phyloP scores from a whole-genome alignment of 2,888 invertebrate genomes.

The Tachina grossa region DNA sequence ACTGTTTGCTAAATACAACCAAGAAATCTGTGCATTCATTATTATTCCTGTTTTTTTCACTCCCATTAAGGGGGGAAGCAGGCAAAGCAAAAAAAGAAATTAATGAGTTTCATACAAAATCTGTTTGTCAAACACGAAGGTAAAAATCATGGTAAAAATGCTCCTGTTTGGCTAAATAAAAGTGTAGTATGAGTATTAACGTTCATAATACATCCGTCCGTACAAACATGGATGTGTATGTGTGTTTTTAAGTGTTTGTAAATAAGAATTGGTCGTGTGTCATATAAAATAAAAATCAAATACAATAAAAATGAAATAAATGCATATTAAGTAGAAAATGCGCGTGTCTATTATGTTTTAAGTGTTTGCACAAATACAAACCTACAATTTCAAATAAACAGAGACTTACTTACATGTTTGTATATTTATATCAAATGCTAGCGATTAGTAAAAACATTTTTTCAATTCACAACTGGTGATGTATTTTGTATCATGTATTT shows the following conservation, averaged over 20 bases:
- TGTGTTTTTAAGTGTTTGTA: slow-evolving; percentile 58
- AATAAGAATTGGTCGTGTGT: slow-evolving; percentile 65
- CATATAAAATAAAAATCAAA: slow-evolving; percentile 60
- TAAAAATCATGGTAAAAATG: slow-evolving; percentile 35
- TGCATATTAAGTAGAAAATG: slow-evolving; percentile 67
- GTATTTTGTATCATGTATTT: background rate
- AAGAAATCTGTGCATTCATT: slow-evolving; percentile 8
- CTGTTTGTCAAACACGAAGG: slow-evolving; percentile 54
- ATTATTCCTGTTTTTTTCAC: slow-evolving; percentile 23
- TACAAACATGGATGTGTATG: background rate
- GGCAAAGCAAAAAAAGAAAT: slow-evolving; percentile 15
- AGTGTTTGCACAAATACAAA: slow-evolving; percentile 61
- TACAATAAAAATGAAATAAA: slow-evolving; percentile 65
- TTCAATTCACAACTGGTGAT: slow-evolving; percentile 1
- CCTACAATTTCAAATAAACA: slow-evolving; percentile 13
- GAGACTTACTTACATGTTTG: background rate
- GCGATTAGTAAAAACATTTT: slow-evolving; percentile 37
- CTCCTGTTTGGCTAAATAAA: slow-evolving; percentile 21
- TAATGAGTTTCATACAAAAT: slow-evolving; percentile 61
- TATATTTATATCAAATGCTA: slow-evolving; percentile 37
- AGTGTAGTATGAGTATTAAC: slow-evolving; percentile 44
- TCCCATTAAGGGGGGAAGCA: background rate
- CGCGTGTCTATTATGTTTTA: slow-evolving; percentile 69
- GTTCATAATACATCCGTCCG: background rate
- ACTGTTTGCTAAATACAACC: background rate